Evolutionary conservation across 2,113 vertebrate species (phyloP).

Genomic region (Protobothrops mucrosquamatus): DNA sequence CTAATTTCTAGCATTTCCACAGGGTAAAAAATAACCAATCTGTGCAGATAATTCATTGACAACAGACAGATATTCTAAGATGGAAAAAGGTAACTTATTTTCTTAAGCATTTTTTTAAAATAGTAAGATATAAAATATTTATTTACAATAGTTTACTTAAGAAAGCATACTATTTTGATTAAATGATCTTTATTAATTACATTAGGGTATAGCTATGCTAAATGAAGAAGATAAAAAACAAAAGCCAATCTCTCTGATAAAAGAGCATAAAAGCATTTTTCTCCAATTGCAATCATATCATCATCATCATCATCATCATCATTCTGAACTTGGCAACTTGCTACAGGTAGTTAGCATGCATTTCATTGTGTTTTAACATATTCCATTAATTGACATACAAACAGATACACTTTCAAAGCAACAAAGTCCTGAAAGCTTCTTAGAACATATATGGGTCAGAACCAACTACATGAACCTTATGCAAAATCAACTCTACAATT

Average conservation of each 20-base stretch:
- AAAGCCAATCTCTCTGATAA: background rate
- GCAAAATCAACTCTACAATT: background rate
- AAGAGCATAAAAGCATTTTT: background rate
- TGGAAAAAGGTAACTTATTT: background rate
- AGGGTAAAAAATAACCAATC: background rate
- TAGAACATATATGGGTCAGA: background rate
- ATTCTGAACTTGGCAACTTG: background rate
- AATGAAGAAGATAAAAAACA: background rate
- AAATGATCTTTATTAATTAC: slow-evolving; percentile 37
- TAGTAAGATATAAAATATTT: slow-evolving; percentile 21
- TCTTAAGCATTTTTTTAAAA: slow-evolving; percentile 32
- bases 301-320: too few species aligned
- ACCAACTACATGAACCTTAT: background rate
- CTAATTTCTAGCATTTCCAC: background rate
- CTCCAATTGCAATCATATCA: background rate
- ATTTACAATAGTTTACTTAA: slow-evolving; percentile 9
- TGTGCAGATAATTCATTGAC: background rate
- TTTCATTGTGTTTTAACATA: background rate
- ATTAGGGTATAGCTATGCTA: slow-evolving; percentile 11
- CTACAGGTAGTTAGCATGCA: background rate
- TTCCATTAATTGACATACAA: background rate
- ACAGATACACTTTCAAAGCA: background rate
- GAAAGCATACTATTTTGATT: slow-evolving; percentile 49
- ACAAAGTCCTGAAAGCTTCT: background rate
- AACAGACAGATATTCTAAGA: background rate